Evolutionary conservation across 2,113 vertebrate species (phyloP).

Genomic region (Petromus typicus): DNA sequence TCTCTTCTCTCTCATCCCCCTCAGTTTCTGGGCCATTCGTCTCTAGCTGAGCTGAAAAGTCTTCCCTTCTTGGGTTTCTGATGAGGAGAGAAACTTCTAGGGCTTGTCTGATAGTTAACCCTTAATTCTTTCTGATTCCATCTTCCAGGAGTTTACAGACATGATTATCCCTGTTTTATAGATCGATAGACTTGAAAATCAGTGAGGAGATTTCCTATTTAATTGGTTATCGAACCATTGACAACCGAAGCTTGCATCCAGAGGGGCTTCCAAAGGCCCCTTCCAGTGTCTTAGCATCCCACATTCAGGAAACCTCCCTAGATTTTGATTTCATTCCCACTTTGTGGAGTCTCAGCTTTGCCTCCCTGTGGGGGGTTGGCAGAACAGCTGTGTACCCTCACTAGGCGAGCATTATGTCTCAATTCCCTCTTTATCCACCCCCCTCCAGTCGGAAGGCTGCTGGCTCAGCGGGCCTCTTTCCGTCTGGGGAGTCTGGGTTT

Average conservation of each 20-base stretch:
- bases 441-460: constrained; percentile 75
- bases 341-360: constrained; percentile 62
- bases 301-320: constrained; percentile 61
- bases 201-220: background rate
- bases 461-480: constrained; percentile 81
- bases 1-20: constrained; percentile 45
- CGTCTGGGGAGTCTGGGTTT: constrained; percentile 82
- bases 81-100: constrained; percentile 58
- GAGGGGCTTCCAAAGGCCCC: background rate
- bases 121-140: constrained; percentile 21
- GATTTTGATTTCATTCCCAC: constrained; percentile 60
- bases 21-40: constrained; percentile 46
- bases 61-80: constrained; percentile 24
- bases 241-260: background rate
- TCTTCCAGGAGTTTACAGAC: constrained; percentile 12
- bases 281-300: constrained; percentile 49
- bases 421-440: constrained; percentile 58
- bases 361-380: constrained; percentile 59
- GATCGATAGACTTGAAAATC: constrained; percentile 37
- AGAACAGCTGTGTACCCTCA: constrained; percentile 72
- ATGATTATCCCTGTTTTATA: constrained; percentile 47
- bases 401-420: constrained; percentile 61
- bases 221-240: background rate
- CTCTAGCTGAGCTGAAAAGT: constrained; percentile 5
- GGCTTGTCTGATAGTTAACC: constrained; percentile 47